These are phyloP conservation scores for Ectemnius lituratus DNA, from an alignment of 2,888 invertebrate genomes.

Conservation along the genomic window DNA sequence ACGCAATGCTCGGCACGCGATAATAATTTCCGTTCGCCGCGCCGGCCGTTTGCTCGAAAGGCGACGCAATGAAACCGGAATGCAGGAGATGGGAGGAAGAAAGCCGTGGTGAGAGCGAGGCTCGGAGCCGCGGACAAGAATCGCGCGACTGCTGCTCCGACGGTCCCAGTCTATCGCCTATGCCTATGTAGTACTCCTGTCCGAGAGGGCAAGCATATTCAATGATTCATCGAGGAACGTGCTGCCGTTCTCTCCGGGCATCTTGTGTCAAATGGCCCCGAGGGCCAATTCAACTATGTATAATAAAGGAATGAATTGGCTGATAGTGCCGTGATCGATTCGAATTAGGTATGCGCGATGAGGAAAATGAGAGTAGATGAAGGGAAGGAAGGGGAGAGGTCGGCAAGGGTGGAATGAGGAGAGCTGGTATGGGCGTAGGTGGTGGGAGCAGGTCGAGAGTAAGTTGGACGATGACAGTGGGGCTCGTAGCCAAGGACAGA, in stretches of 20 bases:
- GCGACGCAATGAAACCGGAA: slow-evolving; percentile 18
- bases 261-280: too few relatives aligned
- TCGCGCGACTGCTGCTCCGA: slow-evolving; percentile 52
- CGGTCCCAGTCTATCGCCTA: slow-evolving; percentile 26
- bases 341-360: background rate
- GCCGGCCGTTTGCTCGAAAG: slow-evolving; percentile 9
- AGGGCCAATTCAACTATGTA: too few relatives aligned
- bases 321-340: too few relatives aligned
- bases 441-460: slow-evolving; percentile 40
- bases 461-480: slow-evolving; percentile 28
- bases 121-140: slow-evolving; percentile 31
- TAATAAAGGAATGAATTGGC: too few relatives aligned
- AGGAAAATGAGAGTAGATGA: slow-evolving; percentile 11
- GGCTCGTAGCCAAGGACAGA: slow-evolving; percentile 43
- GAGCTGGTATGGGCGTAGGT: slow-evolving; percentile 33
- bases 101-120: slow-evolving; percentile 22
- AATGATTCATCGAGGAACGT: slow-evolving; percentile 52
- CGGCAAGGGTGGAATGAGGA: slow-evolving; percentile 29
- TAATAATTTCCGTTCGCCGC: slow-evolving; percentile 14
- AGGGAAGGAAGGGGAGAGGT: slow-evolving; percentile 12
- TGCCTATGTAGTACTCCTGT: background rate
- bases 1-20: background rate
- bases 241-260: slow-evolving; percentile 25
- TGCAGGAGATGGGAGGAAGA: slow-evolving; percentile 36
- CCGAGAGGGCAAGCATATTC: slow-evolving; percentile 38